phyloP scores from a whole-genome alignment of 2,888 invertebrate genomes.

The Caenorhabditis imperialis region DNA sequence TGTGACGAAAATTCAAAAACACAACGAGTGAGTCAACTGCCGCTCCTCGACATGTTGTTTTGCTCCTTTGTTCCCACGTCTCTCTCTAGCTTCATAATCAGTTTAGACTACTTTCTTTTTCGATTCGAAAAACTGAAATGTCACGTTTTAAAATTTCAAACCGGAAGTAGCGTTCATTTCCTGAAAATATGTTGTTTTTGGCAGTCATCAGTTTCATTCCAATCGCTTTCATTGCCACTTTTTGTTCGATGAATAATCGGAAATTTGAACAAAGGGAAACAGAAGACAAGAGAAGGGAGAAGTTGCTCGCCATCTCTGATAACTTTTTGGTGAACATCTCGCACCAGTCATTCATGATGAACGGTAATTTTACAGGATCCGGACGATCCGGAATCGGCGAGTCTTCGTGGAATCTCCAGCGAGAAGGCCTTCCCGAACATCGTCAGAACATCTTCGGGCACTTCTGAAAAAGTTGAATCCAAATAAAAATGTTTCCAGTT shows the following conservation, averaged over 20 bases:
- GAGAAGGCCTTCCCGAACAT: conserved; percentile 24
- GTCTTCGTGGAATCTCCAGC: conserved; percentile 35
- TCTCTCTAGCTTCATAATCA: too few species aligned
- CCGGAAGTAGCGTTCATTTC: conserved; percentile 11
- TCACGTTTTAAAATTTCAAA: conserved; percentile 2
- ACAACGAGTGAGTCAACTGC: too few species aligned
- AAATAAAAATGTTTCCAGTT: too few species aligned
- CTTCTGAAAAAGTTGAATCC: too few species aligned
- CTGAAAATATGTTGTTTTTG: conserved; percentile 17
- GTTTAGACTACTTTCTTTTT: too few species aligned
- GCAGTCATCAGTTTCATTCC: conserved; percentile 41
- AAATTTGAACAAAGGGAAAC: conserved; percentile 14
- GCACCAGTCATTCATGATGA: too few species aligned
- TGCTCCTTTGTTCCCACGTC: too few species aligned
- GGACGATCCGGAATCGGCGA: conserved; percentile 35
- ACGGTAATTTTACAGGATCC: conserved; percentile 18
- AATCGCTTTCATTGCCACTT: conserved; percentile 24
- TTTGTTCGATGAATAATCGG: conserved; percentile 36
- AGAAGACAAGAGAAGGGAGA: conserved; percentile 3
- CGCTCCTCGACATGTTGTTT: too few species aligned
- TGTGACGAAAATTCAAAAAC: too few species aligned
- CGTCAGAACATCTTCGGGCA: conserved; percentile 5
- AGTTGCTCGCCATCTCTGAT: conserved; percentile 19
- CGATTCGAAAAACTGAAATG: neutral
- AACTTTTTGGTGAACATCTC: conserved; percentile 11